Evolutionary conservation across 35 echinoderm and acorn worm genomes (phyloP), one percentile per base, ranked within the genome.

Genomic region (Anneissia japonica): DNA sequence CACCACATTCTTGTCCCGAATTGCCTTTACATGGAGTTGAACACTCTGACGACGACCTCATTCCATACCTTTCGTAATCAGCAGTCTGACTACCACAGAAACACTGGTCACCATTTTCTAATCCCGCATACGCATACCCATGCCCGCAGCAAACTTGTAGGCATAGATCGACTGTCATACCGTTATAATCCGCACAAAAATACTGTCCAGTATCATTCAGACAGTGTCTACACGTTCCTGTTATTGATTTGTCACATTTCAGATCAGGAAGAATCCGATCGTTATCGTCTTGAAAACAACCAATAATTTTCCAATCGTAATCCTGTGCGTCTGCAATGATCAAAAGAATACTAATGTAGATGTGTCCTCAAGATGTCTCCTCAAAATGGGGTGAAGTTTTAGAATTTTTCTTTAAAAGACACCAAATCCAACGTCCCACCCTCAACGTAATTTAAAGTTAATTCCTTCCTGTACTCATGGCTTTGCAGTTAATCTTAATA

Each of bases 101-200:
- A 23, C 51, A 64, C 26, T 64, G 51, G 21, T 64, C 51, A 16
- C 51, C 51, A 64, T 64, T 64, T 26, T 64, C 10, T 64, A 64
- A 64, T 2, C 51, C 51, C 1, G 51, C 51, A 26, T 64, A 64
- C 51, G 38, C 29, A 38, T 38, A 88, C 19, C 72, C 72, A 29
- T 51, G 51, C 1, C 35, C 31, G 30, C 86, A 88, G 77, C 86
- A 88, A 9, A 88, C 80, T 32, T 88, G 77, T 64, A 79, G 46
- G 29, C 86, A 88, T 9, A 88, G 4, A 35, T 88, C 77, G 11
- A 88, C 46, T 31, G 86, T 88, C 86, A 88, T 88, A 32, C 5
- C 30, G 0, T 46, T 14, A 12, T 16, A 0, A 37, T 79, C 80
- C 26, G 36, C 31, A 36, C 86, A 88, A 11, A 46, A 40, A 21